Evolutionary conservation across 2,113 vertebrate species (phyloP), one percentile per base, ranked within the genome.

Genomic region (Eptesicus fuscus): DNA sequence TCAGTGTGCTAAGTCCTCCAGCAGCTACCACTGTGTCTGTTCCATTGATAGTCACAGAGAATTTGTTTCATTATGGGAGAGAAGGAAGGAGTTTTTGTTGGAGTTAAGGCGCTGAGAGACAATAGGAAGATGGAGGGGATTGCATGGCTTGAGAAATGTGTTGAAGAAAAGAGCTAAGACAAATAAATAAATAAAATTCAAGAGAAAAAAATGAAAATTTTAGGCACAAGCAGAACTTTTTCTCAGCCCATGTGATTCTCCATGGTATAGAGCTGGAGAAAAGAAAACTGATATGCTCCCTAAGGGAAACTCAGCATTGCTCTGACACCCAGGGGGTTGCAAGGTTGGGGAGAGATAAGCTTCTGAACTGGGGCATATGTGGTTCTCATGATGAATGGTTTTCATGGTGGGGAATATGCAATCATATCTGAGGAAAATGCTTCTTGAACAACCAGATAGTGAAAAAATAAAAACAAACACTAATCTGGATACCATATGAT

Each of bases 41-140:
- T 59, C 47, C n/a, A 67, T 4, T 73, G 65, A 76, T 53, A 95
- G 51, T 95, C 63, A 88, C 1, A 65, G n/a, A 63, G 37, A 63
- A 56, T 51, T 63, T 53, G 11, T 77, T 84, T 85, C 8, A 70
- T 22, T 17, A 80, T 70, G n/a, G 17, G 18, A 69, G 14, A 85
- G 11, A 88, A 85, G 13, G 16, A 83, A 94, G 12, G 30, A 16
- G 1, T 23, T 91, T 90, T 80, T 56, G 5, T 77, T 76, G 37
- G 28, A 67, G 22, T 12, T 73, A 78, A 83, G 44, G 35, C 7
- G 4, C 28, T 80, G n/a, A 90, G 44, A 83, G 8, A 53, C 7
- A 32, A 77, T 22, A 40, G 65, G 2, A 89, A 87, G 51, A 40
- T 47, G 6, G 16, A 53, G 7, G 5, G 25, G 25, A 56, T 32